Base-by-base conservation (phyloP, 2,113 vertebrate species). In the Alces alces region DNA sequence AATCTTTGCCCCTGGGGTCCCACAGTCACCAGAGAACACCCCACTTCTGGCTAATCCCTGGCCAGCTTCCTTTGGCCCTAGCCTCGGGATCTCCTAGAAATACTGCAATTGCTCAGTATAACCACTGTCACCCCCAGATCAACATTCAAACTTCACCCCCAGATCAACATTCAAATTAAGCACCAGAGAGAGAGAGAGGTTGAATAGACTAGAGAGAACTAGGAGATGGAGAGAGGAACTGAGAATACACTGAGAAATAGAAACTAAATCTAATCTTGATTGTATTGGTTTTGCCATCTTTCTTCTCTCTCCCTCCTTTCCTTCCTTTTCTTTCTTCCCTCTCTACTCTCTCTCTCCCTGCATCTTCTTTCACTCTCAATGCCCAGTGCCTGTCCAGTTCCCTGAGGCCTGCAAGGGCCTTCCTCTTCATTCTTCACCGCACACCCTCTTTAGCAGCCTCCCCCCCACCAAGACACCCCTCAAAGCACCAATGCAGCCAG, bases 381-480 rank as follows among this genome's bases (percentile, higher is more conserved):
- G 1, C 43, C 57, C 89, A 64, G 33, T 25, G 84, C 54, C 84
- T 84, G 1, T 27, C 57, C 61, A 33, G 45, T 79, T 95, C 86
- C 88, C 79, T 54, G 78, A 92, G 89, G 97, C 92, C 95, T 98
- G 89, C 82, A 50, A 50, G 43, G 33, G 80, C 89, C 76, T 89
- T 78, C 83, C 66, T 96, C 73, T 73, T 80, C 73, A 76, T 30
- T 6, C 3, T 57, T 82, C 79, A 84, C 90, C 0, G 2, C 58
- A 73, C 47, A 92, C 58, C 66, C 89, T 76, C 54, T 86, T 86
- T 27, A 27, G 80, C 52, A 58, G 61, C 70, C 85, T 52, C 33
- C 17, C 19, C 3, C 33, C 15, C 4, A 23, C 30, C 76, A 82
- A 97, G 91, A 25, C 89, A 97, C 84, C 58, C 61, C 96, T 96